phyloP scores from a whole-genome alignment of 2,797 vertebrate species.

The Silurus lanzhouensis region DNA sequence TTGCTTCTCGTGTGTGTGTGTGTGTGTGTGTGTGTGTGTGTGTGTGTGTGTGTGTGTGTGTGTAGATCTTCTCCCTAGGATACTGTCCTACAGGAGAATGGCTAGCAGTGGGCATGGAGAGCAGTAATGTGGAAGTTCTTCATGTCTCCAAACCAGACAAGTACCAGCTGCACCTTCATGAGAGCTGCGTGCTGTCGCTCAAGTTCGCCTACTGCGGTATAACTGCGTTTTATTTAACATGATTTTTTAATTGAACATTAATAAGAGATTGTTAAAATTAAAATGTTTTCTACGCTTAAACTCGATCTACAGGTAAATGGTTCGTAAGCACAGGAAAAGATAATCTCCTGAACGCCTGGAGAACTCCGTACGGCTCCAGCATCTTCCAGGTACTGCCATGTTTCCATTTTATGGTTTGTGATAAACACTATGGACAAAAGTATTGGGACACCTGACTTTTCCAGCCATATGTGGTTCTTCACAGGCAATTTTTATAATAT shows the following conservation, averaged over 20 bases:
- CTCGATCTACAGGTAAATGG: slow-evolving; percentile 76
- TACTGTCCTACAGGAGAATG: slow-evolving; percentile 95
- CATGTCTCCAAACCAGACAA: slow-evolving; percentile 96
- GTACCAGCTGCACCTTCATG: slow-evolving; percentile 95
- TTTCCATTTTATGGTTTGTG: neutral
- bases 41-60: neutral
- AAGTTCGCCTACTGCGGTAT: slow-evolving; percentile 94
- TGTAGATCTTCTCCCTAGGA: slow-evolving; percentile 91
- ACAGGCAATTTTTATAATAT: no score
- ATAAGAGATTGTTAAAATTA: no score
- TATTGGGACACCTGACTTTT: no score
- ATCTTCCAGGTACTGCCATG: slow-evolving; percentile 79
- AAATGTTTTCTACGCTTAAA: neutral
- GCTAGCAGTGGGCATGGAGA: slow-evolving; percentile 96
- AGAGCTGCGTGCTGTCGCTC: slow-evolving; percentile 95
- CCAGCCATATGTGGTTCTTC: no score
- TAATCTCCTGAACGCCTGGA: slow-evolving; percentile 84
- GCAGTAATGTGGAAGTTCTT: slow-evolving; percentile 94
- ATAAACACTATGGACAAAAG: no score
- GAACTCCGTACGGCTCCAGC: slow-evolving; percentile 83
- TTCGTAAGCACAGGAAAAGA: slow-evolving; percentile 85
- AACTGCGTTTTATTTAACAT: slow-evolving; percentile 41
- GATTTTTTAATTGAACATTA: no score
- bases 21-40: slow-evolving; percentile 16
- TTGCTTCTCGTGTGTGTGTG: neutral